Conservation (phyloP, 2,797 vertebrate genomes). For the Phaenicophaeus curvirostris region DNA sequence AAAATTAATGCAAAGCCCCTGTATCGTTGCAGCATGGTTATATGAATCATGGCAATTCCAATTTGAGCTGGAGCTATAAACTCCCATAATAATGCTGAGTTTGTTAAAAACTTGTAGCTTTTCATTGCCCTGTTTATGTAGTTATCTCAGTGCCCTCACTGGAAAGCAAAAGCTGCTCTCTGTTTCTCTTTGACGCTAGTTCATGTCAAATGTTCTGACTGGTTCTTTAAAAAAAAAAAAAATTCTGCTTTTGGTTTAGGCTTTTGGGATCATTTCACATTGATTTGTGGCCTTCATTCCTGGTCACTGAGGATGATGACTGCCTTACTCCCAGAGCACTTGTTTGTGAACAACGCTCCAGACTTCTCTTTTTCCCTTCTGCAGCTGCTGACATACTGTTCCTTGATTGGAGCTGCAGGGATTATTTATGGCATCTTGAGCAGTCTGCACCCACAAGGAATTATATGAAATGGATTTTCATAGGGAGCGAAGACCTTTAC, state of each 20-base stretch:
- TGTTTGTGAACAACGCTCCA: not conserved
- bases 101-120: not conserved
- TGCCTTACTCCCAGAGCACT: not conserved
- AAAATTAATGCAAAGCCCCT: not conserved
- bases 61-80: not conserved
- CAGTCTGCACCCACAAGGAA: not conserved
- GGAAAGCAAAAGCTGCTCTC: not conserved
- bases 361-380: not conserved
- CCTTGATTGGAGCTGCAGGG: not conserved
- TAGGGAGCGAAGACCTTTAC: not conserved
- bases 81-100: not conserved
- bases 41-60: not conserved
- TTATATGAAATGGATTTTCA: not conserved
- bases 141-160: not conserved
- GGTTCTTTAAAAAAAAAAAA: not conserved
- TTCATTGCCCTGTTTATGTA: not conserved
- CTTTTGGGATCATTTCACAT: not conserved
- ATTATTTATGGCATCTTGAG: not conserved
- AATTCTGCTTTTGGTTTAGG: not conserved
- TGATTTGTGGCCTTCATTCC: not conserved
- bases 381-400: not conserved
- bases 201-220: not conserved
- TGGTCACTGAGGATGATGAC: not conserved
- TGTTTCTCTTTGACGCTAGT: not conserved
- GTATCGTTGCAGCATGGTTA: not conserved